Evolutionary conservation across 2,888 invertebrate species (phyloP), one percentile per base, ranked within the genome.

Genomic region (Lasioglossum calceatum): DNA sequence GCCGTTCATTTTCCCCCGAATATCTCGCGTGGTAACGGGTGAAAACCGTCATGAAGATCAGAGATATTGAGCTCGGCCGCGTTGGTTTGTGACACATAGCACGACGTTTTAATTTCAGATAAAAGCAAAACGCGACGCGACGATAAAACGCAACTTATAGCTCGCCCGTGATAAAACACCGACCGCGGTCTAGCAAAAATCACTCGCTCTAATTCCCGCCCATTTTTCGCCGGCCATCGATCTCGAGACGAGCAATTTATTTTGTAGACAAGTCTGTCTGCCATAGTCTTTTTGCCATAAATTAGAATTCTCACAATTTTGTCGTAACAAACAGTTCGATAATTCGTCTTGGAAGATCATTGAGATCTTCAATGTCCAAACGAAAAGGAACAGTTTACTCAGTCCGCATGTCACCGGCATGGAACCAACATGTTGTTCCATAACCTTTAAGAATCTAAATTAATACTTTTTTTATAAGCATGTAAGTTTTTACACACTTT

Each of bases 31-130:
- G 36, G 80, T 82, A 88, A 82, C 84, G 71, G 79, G 64, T 79
- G 88, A 84, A 84, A 86, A 78, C 77, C 79, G 58, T 75, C 84
- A 58, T 39, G 81, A 78, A 82, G 87, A 87, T 82, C 44, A 54
- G 39, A 79, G 83, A 83, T 81, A 79, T 72, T 64, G 78, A 74
- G 64, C 76, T 32, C 77, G 61, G 54, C 70, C 70, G n/a, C 50
- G 74, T 47, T 54, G 76, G 76, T 81, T 77, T 81, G 81, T 79
- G 79, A 80, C 79, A 87, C 67, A 64, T 71, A 70, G 85, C 81
- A 80, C 72, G 86, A 84, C 82, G 81, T 90, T 90, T 90, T 90
- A 90, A 90, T 90, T 90, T 79, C 85, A 88, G 89, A 86, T 90
- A 90, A 89, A 88, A 88, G 84, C 82, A 72, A 83, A 81, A 84